Conservation (phyloP, 2,888 invertebrate species). For the Stenichneumon culpator region DNA sequence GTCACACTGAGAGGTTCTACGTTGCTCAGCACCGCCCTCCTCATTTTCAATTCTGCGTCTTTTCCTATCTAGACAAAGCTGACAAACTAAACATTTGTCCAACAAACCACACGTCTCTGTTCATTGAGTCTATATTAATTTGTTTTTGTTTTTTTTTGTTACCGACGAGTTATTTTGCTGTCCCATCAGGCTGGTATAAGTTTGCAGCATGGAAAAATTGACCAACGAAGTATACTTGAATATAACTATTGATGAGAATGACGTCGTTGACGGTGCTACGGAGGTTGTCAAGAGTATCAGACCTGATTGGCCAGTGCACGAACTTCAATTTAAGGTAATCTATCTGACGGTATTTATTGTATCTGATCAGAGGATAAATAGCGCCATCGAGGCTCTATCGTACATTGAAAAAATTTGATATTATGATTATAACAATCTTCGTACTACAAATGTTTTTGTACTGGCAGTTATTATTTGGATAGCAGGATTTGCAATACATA, state of each 20-base stretch:
- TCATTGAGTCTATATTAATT: background rate
- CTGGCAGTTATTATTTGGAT: no score
- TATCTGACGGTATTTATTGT: no score
- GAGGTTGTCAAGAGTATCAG: conserved; percentile 89
- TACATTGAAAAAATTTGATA: no score
- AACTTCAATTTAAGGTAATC: conserved; percentile 91
- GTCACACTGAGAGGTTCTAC: conserved; percentile 23
- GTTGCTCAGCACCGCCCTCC: background rate
- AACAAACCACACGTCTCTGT: background rate
- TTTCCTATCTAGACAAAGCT: background rate
- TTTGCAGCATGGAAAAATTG: conserved; percentile 70
- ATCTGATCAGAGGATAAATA: no score
- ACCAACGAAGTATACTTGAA: conserved; percentile 85
- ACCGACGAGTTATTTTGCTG: background rate
- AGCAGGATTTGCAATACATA: no score
- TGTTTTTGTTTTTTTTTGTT: background rate
- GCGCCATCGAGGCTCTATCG: no score
- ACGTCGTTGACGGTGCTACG: conserved; percentile 89
- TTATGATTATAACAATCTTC: no score
- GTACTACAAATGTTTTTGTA: no score
- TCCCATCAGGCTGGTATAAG: conserved; percentile 21
- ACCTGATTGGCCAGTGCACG: conserved; percentile 89
- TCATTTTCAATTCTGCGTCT: background rate
- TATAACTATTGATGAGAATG: conserved; percentile 89
- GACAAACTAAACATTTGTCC: background rate